These are phyloP conservation scores for Rhizoglyphus robini DNA, from an alignment of 1,140 invertebrate genomes.

Conservation along the genomic window DNA sequence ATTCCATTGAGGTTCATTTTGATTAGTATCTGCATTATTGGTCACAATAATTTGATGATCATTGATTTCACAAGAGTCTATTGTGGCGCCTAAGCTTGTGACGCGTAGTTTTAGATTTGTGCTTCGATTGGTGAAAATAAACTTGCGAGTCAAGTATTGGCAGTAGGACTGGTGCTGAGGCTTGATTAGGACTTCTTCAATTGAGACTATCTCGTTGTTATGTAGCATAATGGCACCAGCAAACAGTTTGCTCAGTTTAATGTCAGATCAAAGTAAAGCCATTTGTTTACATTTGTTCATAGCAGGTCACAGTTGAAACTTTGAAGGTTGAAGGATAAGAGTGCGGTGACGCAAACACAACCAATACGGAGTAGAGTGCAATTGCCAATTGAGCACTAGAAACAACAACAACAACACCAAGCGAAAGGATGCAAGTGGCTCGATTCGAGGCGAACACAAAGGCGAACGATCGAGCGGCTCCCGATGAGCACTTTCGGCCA, in stretches of 20 bases:
- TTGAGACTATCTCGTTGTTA: conserved; percentile 21
- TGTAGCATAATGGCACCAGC: conserved; percentile 18
- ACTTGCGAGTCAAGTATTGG: neutral
- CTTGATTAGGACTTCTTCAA: conserved; percentile 21
- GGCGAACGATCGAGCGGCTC: too few species aligned
- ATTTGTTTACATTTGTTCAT: neutral
- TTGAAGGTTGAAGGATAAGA: too few species aligned
- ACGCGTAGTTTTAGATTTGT: conserved; percentile 8
- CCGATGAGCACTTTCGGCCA: neutral
- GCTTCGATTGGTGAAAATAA: conserved; percentile 20
- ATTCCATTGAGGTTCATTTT: neutral
- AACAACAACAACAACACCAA: neutral
- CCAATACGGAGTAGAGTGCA: too few species aligned
- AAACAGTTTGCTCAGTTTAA: neutral
- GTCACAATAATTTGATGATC: conserved; percentile 17
- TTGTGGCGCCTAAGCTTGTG: neutral
- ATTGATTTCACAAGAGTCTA: conserved; percentile 8
- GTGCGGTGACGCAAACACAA: too few species aligned
- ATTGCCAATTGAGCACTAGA: neutral
- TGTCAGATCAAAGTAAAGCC: neutral
- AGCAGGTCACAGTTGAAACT: neutral
- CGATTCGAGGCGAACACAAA: neutral
- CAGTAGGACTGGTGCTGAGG: neutral
- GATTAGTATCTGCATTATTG: neutral
- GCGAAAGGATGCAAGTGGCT: too few species aligned